These are phyloP conservation scores for Orientallactaga sibirica DNA, from an alignment of 2,797 vertebrate species.

Conservation along the genomic window DNA sequence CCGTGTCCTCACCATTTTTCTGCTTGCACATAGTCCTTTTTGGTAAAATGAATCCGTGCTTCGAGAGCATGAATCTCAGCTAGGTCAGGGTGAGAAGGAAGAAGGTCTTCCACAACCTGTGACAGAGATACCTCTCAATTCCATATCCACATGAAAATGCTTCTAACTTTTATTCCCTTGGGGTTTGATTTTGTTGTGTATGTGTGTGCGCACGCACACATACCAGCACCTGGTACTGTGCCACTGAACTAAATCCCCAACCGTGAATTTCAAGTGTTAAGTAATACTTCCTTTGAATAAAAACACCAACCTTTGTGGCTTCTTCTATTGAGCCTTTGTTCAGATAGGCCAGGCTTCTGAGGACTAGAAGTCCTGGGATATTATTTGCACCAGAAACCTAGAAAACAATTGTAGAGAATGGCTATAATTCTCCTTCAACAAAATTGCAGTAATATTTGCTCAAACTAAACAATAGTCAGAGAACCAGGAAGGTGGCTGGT, in stretches of 20 bases:
- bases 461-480: conserved; percentile 30
- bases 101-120: conserved; percentile 93
- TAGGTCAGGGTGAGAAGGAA: conserved; percentile 89
- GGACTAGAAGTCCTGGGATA: conserved; percentile 89
- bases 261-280: conserved; percentile 41
- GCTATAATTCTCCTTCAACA: conserved; percentile 57
- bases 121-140: conserved; percentile 70
- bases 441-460: conserved; percentile 4
- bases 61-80: conserved; percentile 90
- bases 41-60: conserved; percentile 89
- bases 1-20: conserved; percentile 91
- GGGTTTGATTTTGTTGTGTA: background rate
- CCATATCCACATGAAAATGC: background rate
- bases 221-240: background rate
- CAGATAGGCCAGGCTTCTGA: conserved; percentile 92
- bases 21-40: conserved; percentile 91
- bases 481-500: background rate
- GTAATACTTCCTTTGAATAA: background rate
- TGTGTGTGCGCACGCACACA: too few species aligned
- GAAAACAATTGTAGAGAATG: conserved; percentile 74
- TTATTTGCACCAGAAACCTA: conserved; percentile 92
- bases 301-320: conserved; percentile 91
- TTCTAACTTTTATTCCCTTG: background rate
- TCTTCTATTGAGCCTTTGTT: conserved; percentile 91
- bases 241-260: background rate